These are phyloP conservation scores for Mastomys coucha DNA, from an alignment of 2,113 vertebrate genomes.

Conservation along the genomic window DNA sequence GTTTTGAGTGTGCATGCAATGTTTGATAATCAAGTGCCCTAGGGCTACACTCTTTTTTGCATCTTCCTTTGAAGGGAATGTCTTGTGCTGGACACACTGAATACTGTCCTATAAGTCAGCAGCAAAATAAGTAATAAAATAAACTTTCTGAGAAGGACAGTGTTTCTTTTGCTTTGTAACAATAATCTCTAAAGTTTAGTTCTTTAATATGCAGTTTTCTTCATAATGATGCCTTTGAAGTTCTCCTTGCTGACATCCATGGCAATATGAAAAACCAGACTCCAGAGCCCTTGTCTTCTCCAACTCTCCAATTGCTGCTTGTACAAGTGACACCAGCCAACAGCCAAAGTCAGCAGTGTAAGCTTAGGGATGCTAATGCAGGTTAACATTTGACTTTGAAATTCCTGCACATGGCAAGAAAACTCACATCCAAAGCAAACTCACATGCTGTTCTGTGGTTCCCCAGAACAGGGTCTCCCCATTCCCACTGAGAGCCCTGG, in stretches of 20 bases:
- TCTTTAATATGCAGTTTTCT: slow-evolving; percentile 49
- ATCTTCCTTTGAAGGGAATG: neutral
- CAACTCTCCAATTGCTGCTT: slow-evolving; percentile 41
- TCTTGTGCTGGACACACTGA: neutral
- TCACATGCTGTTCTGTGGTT: slow-evolving; percentile 35
- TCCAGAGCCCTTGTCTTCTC: slow-evolving; percentile 25
- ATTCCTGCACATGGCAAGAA: slow-evolving; percentile 55
- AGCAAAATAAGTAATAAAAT: neutral
- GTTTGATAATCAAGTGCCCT: neutral
- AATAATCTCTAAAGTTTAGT: slow-evolving; percentile 46
- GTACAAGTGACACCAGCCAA: slow-evolving; percentile 62
- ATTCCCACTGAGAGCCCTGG: neutral
- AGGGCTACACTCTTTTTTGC: neutral
- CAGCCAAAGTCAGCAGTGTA: slow-evolving; percentile 67
- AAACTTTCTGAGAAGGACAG: neutral
- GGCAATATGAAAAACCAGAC: slow-evolving; percentile 55
- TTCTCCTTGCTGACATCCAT: slow-evolving; percentile 40
- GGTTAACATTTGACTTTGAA: slow-evolving; percentile 77
- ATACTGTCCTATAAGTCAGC: neutral
- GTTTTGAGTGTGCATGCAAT: neutral
- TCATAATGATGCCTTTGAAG: slow-evolving; percentile 53
- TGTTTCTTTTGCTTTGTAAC: slow-evolving; percentile 56
- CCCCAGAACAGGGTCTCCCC: slow-evolving; percentile 34
- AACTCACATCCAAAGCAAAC: slow-evolving; percentile 64
- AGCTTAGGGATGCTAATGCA: slow-evolving; percentile 68